Conservation (phyloP, 1,140 invertebrate species). For the Trichogramma pretiosum region DNA sequence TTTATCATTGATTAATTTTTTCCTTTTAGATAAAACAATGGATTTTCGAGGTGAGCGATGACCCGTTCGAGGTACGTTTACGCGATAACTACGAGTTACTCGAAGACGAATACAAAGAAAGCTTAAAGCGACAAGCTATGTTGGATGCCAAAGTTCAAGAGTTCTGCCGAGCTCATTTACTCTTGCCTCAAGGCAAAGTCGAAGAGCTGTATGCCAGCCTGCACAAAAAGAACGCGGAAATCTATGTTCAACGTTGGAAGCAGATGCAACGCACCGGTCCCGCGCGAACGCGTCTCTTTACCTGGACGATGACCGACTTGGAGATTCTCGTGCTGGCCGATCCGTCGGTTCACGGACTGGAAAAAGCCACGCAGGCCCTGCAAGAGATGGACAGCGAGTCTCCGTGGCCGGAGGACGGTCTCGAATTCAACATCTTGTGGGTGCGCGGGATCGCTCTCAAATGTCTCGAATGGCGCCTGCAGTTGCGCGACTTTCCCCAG, state of each 20-base stretch:
- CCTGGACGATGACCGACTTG: conserved; percentile 70
- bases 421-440: conserved; percentile 90
- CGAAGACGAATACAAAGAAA: conserved; percentile 94
- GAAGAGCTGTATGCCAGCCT: conserved; percentile 82
- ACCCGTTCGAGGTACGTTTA: conserved; percentile 95
- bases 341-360: conserved; percentile 72
- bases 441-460: conserved; percentile 74
- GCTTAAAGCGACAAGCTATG: conserved; percentile 81
- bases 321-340: conserved; percentile 82
- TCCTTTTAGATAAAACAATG: conserved; percentile 64
- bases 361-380: conserved; percentile 66
- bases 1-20: background rate
- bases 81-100: conserved; percentile 92
- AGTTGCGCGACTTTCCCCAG: conserved; percentile 93
- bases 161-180: conserved; percentile 68
- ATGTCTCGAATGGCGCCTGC: conserved; percentile 76
- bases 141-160: conserved; percentile 80
- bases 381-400: conserved; percentile 72
- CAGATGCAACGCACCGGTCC: conserved; percentile 66
- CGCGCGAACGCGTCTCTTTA: conserved; percentile 67
- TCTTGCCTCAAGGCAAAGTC: conserved; percentile 77
- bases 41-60: conserved; percentile 86
- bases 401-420: conserved; percentile 82
- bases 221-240: conserved; percentile 83
- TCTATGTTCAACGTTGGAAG: conserved; percentile 86